Conservation (phyloP, 2,888 invertebrate genomes). For the Hirtodrosophila duncani region DNA sequence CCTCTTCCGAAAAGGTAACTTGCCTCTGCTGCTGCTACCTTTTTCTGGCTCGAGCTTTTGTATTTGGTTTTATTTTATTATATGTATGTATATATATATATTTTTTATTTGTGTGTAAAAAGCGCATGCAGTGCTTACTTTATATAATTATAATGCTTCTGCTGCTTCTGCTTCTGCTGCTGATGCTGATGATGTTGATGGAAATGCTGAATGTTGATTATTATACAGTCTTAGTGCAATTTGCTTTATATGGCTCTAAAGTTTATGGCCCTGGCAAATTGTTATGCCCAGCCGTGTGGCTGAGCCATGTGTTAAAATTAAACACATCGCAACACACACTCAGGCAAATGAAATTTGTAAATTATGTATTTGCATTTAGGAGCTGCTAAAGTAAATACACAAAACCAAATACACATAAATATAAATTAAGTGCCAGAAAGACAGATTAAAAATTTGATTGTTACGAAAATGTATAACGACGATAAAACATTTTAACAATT, state of each 20-base stretch:
- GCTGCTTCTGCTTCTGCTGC: background rate
- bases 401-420: background rate
- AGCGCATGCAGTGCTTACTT: conserved; percentile 47
- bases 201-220: conserved; percentile 34
- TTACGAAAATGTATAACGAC: too few relatives aligned
- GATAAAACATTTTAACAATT: too few relatives aligned
- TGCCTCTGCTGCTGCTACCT: conserved; percentile 23
- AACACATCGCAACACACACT: conserved; percentile 57
- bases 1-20: conserved; percentile 48
- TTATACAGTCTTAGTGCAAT: conserved; percentile 35
- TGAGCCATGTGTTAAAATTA: conserved; percentile 60
- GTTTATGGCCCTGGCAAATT: conserved; percentile 55
- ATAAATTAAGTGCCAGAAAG: too few relatives aligned
- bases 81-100: too few relatives aligned
- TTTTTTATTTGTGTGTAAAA: conserved; percentile 52
- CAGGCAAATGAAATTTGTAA: conserved; percentile 49
- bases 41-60: conserved; percentile 14
- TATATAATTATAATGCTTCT: conserved; percentile 62
- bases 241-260: conserved; percentile 51
- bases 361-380: too few relatives aligned
- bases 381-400: background rate
- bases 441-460: too few relatives aligned
- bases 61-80: too few relatives aligned
- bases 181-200: conserved; percentile 40
- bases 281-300: conserved; percentile 45